phyloP scores from a whole-genome alignment of 35 echinoderm and acorn worm genomes.

The Strongylocentrotus purpuratus region DNA sequence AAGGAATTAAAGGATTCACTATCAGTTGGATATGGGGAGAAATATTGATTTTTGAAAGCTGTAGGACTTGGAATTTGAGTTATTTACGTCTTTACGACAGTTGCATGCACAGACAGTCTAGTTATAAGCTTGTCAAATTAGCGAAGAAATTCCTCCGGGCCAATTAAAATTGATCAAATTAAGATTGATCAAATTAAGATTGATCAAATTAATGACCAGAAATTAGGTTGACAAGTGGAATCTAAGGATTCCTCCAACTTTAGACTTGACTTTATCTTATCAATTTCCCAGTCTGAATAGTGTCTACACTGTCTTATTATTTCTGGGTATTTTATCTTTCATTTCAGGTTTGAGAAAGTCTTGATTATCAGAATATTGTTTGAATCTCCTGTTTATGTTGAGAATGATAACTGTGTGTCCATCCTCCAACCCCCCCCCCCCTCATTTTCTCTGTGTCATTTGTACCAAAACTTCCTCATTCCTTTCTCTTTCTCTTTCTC shows the following conservation, averaged over 20 bases:
- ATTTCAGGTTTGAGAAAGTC: not conserved
- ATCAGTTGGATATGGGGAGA: not conserved
- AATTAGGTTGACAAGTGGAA: not conserved
- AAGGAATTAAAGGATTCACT: not conserved
- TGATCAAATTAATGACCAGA: not conserved
- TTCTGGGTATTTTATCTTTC: not conserved
- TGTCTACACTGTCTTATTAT: not conserved
- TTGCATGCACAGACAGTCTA: not conserved
- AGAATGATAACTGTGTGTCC: not conserved
- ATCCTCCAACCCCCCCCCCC: not conserved
- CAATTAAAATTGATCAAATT: too few relatives aligned
- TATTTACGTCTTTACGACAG: not conserved
- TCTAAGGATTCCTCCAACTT: not conserved
- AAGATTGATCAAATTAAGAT: not conserved
- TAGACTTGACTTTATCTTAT: too few relatives aligned
- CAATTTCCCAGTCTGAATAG: not conserved
- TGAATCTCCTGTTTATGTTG: not conserved
- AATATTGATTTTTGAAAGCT: not conserved
- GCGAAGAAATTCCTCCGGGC: not conserved
- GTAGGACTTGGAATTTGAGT: not conserved
- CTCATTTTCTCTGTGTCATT: not conserved
- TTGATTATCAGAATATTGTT: not conserved
- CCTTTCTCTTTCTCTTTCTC: not conserved
- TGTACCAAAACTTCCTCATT: not conserved
- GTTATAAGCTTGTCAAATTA: not conserved